Evolutionary conservation across 2,888 invertebrate genomes (phyloP), one percentile per base, ranked within the genome.

Genomic region (Sinohyriopsis cumingii): DNA sequence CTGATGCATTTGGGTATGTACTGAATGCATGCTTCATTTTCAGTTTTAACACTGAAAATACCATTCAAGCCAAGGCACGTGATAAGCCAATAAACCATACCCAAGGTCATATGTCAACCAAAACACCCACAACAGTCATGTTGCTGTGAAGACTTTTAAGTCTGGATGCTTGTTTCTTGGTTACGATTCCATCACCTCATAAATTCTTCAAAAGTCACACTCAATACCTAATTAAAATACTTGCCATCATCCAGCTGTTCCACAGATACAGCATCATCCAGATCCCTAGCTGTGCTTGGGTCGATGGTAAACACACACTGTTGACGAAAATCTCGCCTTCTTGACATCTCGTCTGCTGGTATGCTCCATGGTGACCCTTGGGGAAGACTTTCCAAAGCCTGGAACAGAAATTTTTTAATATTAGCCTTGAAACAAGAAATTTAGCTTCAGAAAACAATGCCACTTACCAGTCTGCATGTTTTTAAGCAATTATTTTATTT

Each of bases 191-290:
- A 45, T 45, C 12, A 15, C 45, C 12, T 33, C 33, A 33, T 33
- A 33, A 33, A n/a, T 22, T n/a, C 53, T 19, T 15, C n/a, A 20
- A 22, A n/a, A 12, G 0, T 12, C 20, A 22, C 18, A 45, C 4
- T 28, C 20, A 12, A 63, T 15, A 63, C 20, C 64, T 55, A 19
- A n/a, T 87, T 55, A 91, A 86, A 79, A 60, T 45, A 76, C 71
- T 68, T 75, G 85, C 89, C 95, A 90, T 95, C 94, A 3, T 92
- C 92, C 54, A 97, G 89, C 77, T 91, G 88, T 83, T 92, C 93
- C 82, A 95, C 94, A 19, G 96, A 97, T 18, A 99, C 91, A 0
- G 98, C 98, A 91, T 99, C 98, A 88, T 99, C 98, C 84, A 99
- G 92, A 91, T 99, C 98, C 67, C 95, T 92, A 5, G 98, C 97